These are phyloP conservation scores for Erpobdella octoculata DNA, from an alignment of 2,888 invertebrate species.

Conservation along the genomic window DNA sequence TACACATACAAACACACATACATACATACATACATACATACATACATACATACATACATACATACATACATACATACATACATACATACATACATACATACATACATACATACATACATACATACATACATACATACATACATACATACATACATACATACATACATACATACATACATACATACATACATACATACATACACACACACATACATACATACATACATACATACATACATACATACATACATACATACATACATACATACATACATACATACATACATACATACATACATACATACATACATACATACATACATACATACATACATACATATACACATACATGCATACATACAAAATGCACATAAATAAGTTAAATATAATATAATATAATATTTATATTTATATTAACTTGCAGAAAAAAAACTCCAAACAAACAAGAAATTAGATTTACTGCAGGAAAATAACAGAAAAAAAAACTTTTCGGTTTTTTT, in stretches of 20 bases:
- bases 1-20: constrained; percentile 13
- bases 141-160: constrained; percentile 17
- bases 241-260: background rate
- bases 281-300: constrained; percentile 1
- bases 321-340: constrained; percentile 1
- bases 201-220: constrained; percentile 2
- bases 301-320: constrained; percentile 1
- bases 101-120: background rate
- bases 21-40: constrained; percentile 21
- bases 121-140: constrained; percentile 8
- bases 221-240: background rate
- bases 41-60: constrained; percentile 21
- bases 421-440: no score
- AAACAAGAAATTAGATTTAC: no score
- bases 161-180: constrained; percentile 15
- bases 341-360: constrained; percentile 2
- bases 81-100: constrained; percentile 9
- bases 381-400: no score
- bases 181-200: constrained; percentile 17
- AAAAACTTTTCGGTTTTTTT: no score
- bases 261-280: background rate
- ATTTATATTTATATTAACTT: no score
- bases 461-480: no score
- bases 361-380: no score
- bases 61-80: constrained; percentile 14